Evolutionary conservation across 2,113 vertebrate species (phyloP), one percentile per base, ranked within the genome.

Genomic region (Litocranius walleri): DNA sequence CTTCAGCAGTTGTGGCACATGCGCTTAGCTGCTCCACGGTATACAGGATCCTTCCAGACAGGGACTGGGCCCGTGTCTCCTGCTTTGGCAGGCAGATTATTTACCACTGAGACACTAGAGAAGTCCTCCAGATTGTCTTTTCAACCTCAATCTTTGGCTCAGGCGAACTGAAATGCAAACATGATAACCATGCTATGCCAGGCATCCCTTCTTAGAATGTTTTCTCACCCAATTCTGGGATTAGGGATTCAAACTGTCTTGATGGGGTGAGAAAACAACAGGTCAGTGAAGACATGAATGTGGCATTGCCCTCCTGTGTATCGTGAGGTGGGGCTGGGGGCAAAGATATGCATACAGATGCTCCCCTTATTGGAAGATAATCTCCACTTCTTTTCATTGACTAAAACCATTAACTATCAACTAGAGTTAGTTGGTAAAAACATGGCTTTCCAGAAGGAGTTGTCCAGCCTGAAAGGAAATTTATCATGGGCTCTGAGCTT

Each of bases 21-120:
- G 36, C 0, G 5, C 11, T 74, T 7, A 43, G 71, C 11, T 43
- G 36, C 71, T 25, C n/a, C 21, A 14, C 0, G 1, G 36, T 43
- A 25, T 74, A 25, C 6, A 13, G 71, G 71, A 27, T 77, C 23
- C 71, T 77, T 43, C 40, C 40, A 43, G 12, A 14, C 23, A 43
- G 40, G 71, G 23, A 2, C 40, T 27, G 71, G 43, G 15, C 40
- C 11, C 13, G 0, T 14, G 40, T 77, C 71, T 43, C 23, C 40
- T 43, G 33, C 36, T 25, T 40, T 23, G 71, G 71, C 3, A 77
- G 71, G 71, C 40, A 43, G 71, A 77, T 27, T 77, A 43, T 7
- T 15, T 43, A 14, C 40, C 71, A 27, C 2, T 27, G 71, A 77
- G 40, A 1, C 40, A 27, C 12, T 23, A 27, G 23, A 27, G 71